These are phyloP conservation scores for Rotaria magnacalcarata DNA, from an alignment of 2,888 invertebrate genomes.

Conservation along the genomic window DNA sequence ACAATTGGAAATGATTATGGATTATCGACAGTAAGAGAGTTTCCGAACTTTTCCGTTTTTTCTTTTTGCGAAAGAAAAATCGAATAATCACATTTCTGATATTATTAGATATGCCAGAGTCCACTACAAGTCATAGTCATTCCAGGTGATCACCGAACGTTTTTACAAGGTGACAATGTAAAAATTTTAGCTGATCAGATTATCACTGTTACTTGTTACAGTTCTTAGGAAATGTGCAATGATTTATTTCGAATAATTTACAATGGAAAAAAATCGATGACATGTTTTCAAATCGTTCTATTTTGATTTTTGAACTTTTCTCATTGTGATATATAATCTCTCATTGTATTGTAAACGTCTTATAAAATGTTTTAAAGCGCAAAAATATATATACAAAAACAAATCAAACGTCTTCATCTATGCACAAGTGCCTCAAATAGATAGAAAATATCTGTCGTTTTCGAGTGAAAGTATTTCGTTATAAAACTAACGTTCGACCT, in stretches of 20 bases:
- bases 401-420: no score
- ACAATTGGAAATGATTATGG: slow-evolving; percentile 36
- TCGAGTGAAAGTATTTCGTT: no score
- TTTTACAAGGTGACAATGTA: slow-evolving; percentile 38
- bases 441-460: no score
- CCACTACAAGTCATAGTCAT: slow-evolving; percentile 8
- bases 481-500: no score
- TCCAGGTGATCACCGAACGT: slow-evolving; percentile 40
- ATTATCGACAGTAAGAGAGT: neutral
- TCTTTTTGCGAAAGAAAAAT: neutral
- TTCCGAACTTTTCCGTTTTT: neutral
- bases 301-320: neutral
- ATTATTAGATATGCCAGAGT: neutral
- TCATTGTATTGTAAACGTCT: neutral
- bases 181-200: slow-evolving; percentile 34
- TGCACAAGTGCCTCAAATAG: no score
- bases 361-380: no score
- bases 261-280: neutral
- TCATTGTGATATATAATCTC: neutral
- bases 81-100: neutral
- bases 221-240: neutral
- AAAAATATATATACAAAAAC: no score
- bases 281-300: neutral
- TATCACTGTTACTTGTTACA: neutral
- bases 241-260: neutral